Evolutionary conservation across 2,888 invertebrate genomes (phyloP), one percentile per base, ranked within the genome.

Genomic region (Agrilus cyanescens): DNA sequence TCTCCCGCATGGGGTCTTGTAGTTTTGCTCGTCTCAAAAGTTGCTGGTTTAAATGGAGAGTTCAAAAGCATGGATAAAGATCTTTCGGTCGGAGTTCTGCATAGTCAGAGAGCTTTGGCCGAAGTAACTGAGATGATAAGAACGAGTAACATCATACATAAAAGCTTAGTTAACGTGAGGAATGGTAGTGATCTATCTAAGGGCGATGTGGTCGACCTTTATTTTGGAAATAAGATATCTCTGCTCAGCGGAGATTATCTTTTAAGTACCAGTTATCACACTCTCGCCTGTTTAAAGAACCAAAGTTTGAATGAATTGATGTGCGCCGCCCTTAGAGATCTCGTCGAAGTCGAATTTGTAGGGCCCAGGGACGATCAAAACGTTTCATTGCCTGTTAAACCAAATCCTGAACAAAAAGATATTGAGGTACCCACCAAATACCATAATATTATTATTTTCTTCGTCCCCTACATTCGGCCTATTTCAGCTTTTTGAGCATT

Each of bases 91-190:
- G 89, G 63, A 32, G 85, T 90, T 2, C 66, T 89, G 16, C 84
- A 88, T 58, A 85, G 85, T 49, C 91, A 93, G 66, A 74, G 89
- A 47, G 84, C 83, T 2, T 66, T 95, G 37, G 94, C 94, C 0
- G 94, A 95, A 67, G 85, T 94, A 18, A 89, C 89, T 0, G 95
- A 95, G 71, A 91, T 95, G 89, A 89, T 95, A 48, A 78, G 90
- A 40, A 91, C 89, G 1, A 88, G 91, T 12, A 85, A 88, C 61
- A 70, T 90, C 48, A 84, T 94, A 16, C 95, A 95, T 67, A 61
- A 60, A 48, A 57, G 80, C n/a, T 72, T 94, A 41, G 82, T 91
- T 20, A 89, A 91, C 62, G 76, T 88, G 59, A 13, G 15, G 13
- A 33, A 33, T 15, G 25, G 25, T 25, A 33, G 12, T 12, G 76